These are phyloP conservation scores for Melieria crassipennis DNA, from an alignment of 2,888 invertebrate species.

Conservation along the genomic window DNA sequence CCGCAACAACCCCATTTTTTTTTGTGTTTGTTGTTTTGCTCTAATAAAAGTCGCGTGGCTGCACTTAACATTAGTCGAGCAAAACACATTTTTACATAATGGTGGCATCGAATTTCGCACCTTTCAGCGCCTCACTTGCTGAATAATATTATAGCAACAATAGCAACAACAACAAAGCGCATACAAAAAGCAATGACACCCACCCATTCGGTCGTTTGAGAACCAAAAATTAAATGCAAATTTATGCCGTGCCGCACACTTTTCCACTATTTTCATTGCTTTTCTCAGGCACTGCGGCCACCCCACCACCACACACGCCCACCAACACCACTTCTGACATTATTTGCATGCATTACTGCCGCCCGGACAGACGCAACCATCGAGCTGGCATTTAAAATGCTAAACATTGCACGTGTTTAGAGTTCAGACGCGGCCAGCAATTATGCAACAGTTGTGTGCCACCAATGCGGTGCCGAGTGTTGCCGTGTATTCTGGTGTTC, in stretches of 20 bases:
- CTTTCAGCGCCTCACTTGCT: too few species aligned
- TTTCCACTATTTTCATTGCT: background rate
- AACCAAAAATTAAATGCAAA: conserved; percentile 9
- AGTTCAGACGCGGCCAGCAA: conserved; percentile 52
- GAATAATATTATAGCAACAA: too few species aligned
- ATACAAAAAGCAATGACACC: background rate
- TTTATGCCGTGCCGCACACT: conserved; percentile 6
- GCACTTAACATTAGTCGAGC: too few species aligned
- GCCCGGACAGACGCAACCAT: background rate
- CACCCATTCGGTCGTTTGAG: background rate
- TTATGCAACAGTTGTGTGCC: conserved; percentile 3
- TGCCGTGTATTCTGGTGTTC: too few species aligned
- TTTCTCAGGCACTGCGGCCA: background rate
- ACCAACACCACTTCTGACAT: background rate
- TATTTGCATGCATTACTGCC: background rate
- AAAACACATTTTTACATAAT: too few species aligned
- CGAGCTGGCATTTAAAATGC: conserved; percentile 14
- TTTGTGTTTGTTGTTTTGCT: too few species aligned
- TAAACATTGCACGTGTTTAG: conserved; percentile 48
- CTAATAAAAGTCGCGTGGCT: too few species aligned
- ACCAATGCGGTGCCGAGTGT: too few species aligned
- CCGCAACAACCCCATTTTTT: too few species aligned
- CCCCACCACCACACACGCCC: background rate
- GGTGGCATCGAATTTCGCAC: too few species aligned
- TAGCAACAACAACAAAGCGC: background rate